Base-by-base conservation (phyloP, 2,113 vertebrate species). In the Ornithorhynchus anatinus region DNA sequence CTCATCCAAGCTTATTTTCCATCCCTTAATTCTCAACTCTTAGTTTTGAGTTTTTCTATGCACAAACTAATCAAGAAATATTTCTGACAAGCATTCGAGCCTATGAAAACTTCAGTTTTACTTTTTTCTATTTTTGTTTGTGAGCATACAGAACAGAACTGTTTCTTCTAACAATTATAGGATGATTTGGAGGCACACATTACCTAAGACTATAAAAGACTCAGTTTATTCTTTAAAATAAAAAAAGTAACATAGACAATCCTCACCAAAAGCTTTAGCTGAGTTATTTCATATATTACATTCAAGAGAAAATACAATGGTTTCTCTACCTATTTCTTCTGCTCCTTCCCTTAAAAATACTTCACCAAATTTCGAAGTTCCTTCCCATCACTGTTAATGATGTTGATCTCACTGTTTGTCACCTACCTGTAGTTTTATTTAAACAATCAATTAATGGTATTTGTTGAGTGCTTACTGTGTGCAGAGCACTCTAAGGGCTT, bases 151-250 rank as follows among this genome's bases (percentile, higher is more conserved):
- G 37, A 63, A 27, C 45, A 59, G 68, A 39, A 15, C 13, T 43
- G 65, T 31, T 60, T 44, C 17, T 66, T 48, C 53, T 13, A 29
- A 38, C 8, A 29, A 10, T 68, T 29, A 31, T 14, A 50, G 11
- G 33, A 43, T 15, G 43, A 23, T 71, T n/a, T 52, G 31, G 23
- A 48, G 47, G 31, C 31, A 50, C 15, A 29, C 59, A 44, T 11
- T 36, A 69, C 29, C 20, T 57, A 40, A 40, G 23, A 27, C n/a
- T 77, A 66, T 40, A 65, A 57, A 42, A 67, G 61, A 31, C 38
- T 33, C 1, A 23, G 14, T 56, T 80, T 74, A 81, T 8, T 64
- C 8, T 51, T 80, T 29, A 45, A 77, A 58, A 70, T 31, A 59
- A 27, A 64, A 72, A 54, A 56, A 36, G 29, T 60, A 60, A 48